These are phyloP conservation scores for Dinoponera quadriceps DNA, from an alignment of 1,140 invertebrate species.

Conservation along the genomic window DNA sequence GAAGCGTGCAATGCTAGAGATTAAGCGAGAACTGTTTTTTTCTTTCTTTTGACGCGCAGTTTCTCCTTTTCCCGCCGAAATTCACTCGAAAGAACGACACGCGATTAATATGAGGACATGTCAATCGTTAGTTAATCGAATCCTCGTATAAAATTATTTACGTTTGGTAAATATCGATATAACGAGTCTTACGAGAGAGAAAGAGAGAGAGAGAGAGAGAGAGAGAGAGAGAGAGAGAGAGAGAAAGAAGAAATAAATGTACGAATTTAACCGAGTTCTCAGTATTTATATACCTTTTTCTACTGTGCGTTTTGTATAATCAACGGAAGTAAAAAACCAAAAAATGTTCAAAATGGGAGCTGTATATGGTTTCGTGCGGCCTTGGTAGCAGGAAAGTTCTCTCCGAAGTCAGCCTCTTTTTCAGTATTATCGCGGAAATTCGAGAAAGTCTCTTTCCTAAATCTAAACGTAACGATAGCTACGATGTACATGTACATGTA, in stretches of 20 bases:
- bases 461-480: slow-evolving; percentile 38
- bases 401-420: slow-evolving; percentile 44
- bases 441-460: slow-evolving; percentile 50
- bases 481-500: slow-evolving; percentile 40
- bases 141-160: slow-evolving; percentile 19
- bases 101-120: too few species aligned
- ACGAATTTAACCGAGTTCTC: neutral
- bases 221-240: slow-evolving; percentile 18
- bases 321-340: neutral
- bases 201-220: slow-evolving; percentile 27
- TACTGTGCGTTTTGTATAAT: slow-evolving; percentile 36
- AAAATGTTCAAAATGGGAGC: slow-evolving; percentile 10
- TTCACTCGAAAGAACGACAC: neutral
- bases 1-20: slow-evolving; percentile 77
- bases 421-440: slow-evolving; percentile 44
- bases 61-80: neutral
- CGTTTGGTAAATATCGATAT: neutral
- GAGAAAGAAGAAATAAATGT: neutral
- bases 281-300: slow-evolving; percentile 40
- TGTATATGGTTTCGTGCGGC: slow-evolving; percentile 14
- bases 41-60: neutral
- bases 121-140: slow-evolving; percentile 20
- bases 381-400: slow-evolving; percentile 17
- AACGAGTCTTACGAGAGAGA: slow-evolving; percentile 26
- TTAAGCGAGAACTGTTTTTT: slow-evolving; percentile 60